Conservation (phyloP, 2,888 invertebrate genomes). For the Troides aeacus region DNA sequence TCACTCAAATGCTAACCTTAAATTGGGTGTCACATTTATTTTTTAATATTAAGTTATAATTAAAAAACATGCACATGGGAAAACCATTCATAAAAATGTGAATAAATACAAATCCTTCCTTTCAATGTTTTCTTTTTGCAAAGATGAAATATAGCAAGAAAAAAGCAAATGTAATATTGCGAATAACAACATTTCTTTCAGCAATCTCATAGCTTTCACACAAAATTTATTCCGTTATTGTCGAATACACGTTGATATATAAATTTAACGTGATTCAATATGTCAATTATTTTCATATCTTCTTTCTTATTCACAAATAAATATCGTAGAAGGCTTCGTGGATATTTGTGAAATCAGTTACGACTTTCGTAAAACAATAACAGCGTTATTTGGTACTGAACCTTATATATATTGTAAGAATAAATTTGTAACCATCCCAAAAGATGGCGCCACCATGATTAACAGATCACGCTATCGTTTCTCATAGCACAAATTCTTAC, state of each 20-base stretch:
- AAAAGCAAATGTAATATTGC: background rate
- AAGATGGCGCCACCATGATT: no score
- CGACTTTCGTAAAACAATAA: background rate
- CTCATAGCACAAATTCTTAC: no score
- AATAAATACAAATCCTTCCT: no score
- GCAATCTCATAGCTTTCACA: background rate
- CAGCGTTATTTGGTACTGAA: background rate
- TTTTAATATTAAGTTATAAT: background rate
- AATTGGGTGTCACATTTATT: constrained; percentile 3
- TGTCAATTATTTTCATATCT: constrained; percentile 1
- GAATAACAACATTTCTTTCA: background rate
- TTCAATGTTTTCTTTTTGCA: no score
- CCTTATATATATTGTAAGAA: background rate
- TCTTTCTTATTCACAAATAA: background rate
- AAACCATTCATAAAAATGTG: no score
- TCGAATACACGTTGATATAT: background rate
- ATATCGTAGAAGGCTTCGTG: background rate
- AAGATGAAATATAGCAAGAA: no score
- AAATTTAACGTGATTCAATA: constrained; percentile 3
- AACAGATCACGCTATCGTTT: no score
- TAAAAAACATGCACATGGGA: background rate
- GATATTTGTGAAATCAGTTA: background rate
- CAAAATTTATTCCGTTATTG: background rate
- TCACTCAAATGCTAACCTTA: background rate
- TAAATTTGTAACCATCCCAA: no score